A percentile compares a stretch with the other conserved stretches of the same genome.
phyloP scores from a whole-genome alignment of 2,797 vertebrate species.

The Acropternis orthonyx region DNA sequence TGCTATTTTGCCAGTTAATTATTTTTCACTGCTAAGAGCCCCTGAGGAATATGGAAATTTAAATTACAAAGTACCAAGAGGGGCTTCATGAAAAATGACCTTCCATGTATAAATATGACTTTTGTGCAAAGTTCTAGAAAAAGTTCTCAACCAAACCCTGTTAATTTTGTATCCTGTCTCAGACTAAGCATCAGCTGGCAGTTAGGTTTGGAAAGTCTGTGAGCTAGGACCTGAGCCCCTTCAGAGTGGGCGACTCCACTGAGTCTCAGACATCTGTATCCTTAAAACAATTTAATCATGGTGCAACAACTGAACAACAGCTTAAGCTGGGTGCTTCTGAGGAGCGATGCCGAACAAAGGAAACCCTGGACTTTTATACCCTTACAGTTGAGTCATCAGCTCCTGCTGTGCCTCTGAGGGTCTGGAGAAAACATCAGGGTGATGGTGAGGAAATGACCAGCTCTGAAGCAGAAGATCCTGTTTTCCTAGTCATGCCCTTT shows the following conservation, averaged over 20 bases:
- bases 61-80: neutral
- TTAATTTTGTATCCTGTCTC: neutral
- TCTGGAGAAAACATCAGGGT: neutral
- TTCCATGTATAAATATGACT: neutral
- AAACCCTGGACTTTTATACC: neutral
- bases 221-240: neutral
- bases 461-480: neutral
- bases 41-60: neutral
- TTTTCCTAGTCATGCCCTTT: neutral
- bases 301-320: too few species aligned
- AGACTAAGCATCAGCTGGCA: neutral
- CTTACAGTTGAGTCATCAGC: neutral
- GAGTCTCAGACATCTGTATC: neutral
- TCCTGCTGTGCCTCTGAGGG: accelerated
- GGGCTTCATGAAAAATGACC: neutral
- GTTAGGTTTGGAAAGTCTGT: neutral
- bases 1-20: neutral
- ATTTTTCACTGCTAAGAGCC: neutral
- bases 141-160: neutral
- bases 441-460: neutral
- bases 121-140: neutral
- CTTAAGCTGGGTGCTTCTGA: accelerated
- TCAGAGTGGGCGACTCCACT: neutral
- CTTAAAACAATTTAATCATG: neutral
- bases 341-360: neutral